A percentile compares a stretch with the other conserved stretches of the same genome.
Evolutionary conservation across 2,797 vertebrate genomes (phyloP).

Genomic region (Lophura swinhoii): DNA sequence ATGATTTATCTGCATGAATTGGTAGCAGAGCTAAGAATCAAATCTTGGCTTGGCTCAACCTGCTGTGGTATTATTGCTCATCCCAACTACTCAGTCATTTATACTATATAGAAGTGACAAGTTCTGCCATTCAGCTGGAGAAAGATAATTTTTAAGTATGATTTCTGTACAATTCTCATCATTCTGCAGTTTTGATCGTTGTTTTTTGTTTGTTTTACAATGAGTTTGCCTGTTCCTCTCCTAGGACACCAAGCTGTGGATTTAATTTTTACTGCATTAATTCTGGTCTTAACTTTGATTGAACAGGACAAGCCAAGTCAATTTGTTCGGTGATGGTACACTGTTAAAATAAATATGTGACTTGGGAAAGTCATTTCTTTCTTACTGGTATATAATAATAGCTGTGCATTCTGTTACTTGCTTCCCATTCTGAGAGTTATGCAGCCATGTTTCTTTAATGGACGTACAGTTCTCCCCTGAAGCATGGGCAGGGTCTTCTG

Average conservation of each 20-base stretch:
- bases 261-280: background rate
- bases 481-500: background rate
- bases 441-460: background rate
- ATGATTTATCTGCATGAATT: conserved; percentile 66
- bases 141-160: conserved; percentile 34
- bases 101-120: conserved; percentile 2
- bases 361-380: background rate
- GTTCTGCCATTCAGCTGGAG: conserved; percentile 41
- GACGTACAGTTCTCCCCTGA: background rate
- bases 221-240: conserved; percentile 1
- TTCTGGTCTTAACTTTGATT: background rate
- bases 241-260: background rate
- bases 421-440: background rate
- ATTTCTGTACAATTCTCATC: conserved; percentile 1
- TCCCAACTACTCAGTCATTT: conserved; percentile 48
- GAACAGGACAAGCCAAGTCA: background rate
- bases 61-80: conserved; percentile 33
- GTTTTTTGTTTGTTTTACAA: background rate
- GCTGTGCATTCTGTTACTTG: background rate
- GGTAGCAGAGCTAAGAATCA: conserved; percentile 45
- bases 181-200: background rate
- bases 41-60: conserved; percentile 38
- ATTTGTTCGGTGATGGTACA: background rate
- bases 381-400: background rate
- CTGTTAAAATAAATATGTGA: background rate